Conservation (phyloP, 2,888 invertebrate species). For the Dolichopus griseipennis region DNA sequence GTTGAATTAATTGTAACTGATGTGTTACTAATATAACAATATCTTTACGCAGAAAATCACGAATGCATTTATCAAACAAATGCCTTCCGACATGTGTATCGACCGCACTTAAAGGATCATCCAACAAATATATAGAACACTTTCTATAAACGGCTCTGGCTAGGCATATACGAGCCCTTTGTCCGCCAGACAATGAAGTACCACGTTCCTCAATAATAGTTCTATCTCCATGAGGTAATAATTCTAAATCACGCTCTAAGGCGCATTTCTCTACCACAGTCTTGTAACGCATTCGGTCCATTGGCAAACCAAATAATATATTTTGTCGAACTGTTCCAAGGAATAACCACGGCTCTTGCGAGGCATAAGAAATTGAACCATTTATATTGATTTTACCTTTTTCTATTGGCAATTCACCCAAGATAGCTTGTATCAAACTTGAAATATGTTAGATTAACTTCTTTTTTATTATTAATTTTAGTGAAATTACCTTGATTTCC, state of each 20-base stretch:
- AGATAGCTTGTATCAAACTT: constrained; percentile 47
- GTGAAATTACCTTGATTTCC: constrained; percentile 45
- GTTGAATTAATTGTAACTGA: constrained; percentile 69
- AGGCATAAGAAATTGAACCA: constrained; percentile 60
- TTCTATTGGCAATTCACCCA: constrained; percentile 46
- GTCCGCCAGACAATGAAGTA: constrained; percentile 74
- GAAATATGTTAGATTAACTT: not conserved
- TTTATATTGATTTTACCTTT: constrained; percentile 50
- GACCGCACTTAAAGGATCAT: constrained; percentile 87
- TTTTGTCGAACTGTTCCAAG: constrained; percentile 57
- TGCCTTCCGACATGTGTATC: constrained; percentile 84
- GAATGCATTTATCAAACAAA: constrained; percentile 60
- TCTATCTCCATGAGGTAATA: constrained; percentile 51
- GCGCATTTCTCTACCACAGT: constrained; percentile 46
- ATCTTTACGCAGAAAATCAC: constrained; percentile 51
- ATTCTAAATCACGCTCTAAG: constrained; percentile 48
- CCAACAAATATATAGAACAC: constrained; percentile 77
- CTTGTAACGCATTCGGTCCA: constrained; percentile 52
- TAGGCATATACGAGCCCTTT: constrained; percentile 79
- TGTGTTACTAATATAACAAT: constrained; percentile 73
- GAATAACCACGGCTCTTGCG: constrained; percentile 80
- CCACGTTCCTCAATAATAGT: constrained; percentile 73
- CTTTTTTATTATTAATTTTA: not conserved
- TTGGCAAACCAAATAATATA: constrained; percentile 53
- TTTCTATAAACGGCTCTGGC: constrained; percentile 80